Evolutionary conservation across 2,888 invertebrate species (phyloP).

Genomic region (Drosophila phalerata): DNA sequence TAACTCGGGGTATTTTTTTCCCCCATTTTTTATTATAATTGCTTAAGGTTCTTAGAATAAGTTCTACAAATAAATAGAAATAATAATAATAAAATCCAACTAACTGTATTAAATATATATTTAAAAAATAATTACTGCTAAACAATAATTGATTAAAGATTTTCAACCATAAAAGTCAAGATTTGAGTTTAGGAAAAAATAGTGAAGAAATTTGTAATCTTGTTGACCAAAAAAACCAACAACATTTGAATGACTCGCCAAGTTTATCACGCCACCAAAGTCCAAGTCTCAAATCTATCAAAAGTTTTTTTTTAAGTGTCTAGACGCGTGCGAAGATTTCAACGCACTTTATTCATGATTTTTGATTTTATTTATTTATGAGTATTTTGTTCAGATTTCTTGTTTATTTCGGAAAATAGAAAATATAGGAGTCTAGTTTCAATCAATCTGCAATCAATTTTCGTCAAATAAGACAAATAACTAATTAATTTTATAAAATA

Average conservation of each 20-base stretch:
- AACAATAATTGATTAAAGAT: no score
- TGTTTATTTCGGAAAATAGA: background rate
- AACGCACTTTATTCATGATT: slow-evolving; percentile 15
- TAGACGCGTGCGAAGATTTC: slow-evolving; percentile 49
- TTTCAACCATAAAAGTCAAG: background rate
- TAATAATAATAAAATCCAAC: no score
- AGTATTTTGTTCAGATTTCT: background rate
- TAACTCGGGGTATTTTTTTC: no score
- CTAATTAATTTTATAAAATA: no score
- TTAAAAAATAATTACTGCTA: no score
- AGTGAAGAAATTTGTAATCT: background rate
- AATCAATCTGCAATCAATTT: no score
- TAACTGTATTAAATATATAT: no score
- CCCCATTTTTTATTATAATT: no score
- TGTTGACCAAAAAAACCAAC: background rate
- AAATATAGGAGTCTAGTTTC: no score
- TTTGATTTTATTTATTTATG: background rate
- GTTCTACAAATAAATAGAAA: no score
- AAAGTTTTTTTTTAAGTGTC: slow-evolving; percentile 53
- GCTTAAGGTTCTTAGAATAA: no score
- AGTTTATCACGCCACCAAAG: slow-evolving; percentile 69
- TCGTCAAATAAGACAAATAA: no score
- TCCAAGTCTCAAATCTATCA: slow-evolving; percentile 40
- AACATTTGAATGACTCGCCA: background rate
- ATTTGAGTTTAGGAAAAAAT: rapidly evolving